Percentiles rank a stretch among this genome's conserved stretches.
Evolutionary conservation across 2,888 invertebrate genomes (phyloP).

Genomic region (Diplazon laetatorius): DNA sequence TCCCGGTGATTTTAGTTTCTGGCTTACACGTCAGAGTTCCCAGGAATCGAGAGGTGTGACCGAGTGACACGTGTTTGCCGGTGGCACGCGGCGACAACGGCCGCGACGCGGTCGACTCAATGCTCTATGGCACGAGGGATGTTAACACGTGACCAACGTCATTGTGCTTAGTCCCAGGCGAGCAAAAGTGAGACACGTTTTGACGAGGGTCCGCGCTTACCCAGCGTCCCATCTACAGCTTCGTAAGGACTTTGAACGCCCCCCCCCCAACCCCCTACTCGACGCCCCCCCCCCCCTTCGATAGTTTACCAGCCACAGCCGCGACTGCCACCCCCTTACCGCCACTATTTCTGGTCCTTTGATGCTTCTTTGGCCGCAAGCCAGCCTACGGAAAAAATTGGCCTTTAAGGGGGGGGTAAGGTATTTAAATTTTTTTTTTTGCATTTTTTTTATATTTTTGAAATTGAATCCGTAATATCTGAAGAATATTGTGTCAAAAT

Average conservation of each 20-base stretch:
- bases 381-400: constrained; percentile 8
- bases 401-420: too few relatives aligned
- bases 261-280: not conserved
- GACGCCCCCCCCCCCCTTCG: constrained; percentile 26
- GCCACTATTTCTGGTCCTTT: constrained; percentile 16
- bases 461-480: too few relatives aligned
- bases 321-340: not conserved
- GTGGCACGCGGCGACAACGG: constrained; percentile 67
- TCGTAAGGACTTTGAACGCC: constrained; percentile 42
- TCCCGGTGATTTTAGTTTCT: constrained; percentile 15
- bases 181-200: constrained; percentile 69
- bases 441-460: too few relatives aligned
- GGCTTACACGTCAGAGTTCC: constrained; percentile 59
- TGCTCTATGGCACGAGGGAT: constrained; percentile 68
- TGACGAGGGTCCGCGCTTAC: constrained; percentile 60
- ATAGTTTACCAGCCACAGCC: not conserved
- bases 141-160: constrained; percentile 73
- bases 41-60: constrained; percentile 69
- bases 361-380: not conserved
- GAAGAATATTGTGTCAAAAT: too few relatives aligned
- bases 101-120: constrained; percentile 54
- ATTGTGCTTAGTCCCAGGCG: constrained; percentile 68
- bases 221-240: constrained; percentile 14
- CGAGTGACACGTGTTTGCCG: constrained; percentile 66
- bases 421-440: too few relatives aligned